Evolutionary conservation across 2,113 vertebrate genomes (phyloP), one percentile per base, ranked within the genome.

Genomic region (Zingel zingel): DNA sequence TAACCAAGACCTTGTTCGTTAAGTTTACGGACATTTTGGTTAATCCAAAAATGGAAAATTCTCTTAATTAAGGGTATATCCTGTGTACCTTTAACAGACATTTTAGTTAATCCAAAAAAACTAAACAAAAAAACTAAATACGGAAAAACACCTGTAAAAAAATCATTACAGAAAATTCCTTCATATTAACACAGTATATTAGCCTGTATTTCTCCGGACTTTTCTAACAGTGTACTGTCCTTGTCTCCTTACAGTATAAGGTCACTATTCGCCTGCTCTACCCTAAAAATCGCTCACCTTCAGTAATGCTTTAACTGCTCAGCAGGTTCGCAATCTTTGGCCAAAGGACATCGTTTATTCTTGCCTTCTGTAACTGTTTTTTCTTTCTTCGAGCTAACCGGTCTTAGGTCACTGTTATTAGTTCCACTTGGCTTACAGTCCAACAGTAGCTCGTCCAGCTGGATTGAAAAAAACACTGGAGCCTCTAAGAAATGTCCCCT

Each of bases 361-460:
- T 64, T 33, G 39, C 70, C 39, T 77, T 76, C 25, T 66, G 43
- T 3, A 47, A 9, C 33, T 56, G 14, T 50, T 45, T n/a, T 39
- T n/a, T 25, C 5, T 53, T 68, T 51, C 53, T 76, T 30, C 33
- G 7, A 69, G 47, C 51, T 11, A 25, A 73, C 30, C 54, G 30
- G 33, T 80, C 21, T 66, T 19, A 33, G 47, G 66, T 76, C 81
- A 83, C 58, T 82, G 62, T 64, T 63, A 70, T 91, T 87, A 77
- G 48, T 87, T 80, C 87, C 80, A 79, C 63, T 80, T 63, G 84
- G 72, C 70, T 79, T 57, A 69, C 48, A 81, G 54, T 81, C 57
- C 43, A 78, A 69, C 58, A 71, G 51, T 39, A 81, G 72, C 19
- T 36, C 58, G n/a, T 59, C 62, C 18, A 82, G 48, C 33, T 77